Evolutionary conservation across 92 coral and sea anemone genomes (phyloP).

Genomic region (Zoanthus sociatus): DNA sequence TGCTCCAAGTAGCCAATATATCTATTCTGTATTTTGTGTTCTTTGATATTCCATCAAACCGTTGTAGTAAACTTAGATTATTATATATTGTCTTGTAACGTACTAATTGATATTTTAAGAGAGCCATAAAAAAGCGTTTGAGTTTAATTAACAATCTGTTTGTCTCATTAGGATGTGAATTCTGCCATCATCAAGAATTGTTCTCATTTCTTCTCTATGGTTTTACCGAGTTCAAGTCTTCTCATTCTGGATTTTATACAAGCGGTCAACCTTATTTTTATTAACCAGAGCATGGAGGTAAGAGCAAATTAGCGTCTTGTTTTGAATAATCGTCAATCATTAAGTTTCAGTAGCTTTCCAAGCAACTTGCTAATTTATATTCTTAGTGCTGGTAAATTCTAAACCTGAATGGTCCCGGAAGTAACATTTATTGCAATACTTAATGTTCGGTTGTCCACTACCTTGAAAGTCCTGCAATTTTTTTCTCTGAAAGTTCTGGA

Average conservation of each 20-base stretch:
- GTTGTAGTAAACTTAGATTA: no score
- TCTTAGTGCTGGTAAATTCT: no score
- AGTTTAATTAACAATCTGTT: neutral
- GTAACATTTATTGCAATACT: no score
- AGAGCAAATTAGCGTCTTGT: neutral
- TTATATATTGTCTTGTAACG: no score
- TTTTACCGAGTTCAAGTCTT: slow-evolving; percentile 92
- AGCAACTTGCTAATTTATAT: no score
- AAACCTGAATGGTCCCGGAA: no score
- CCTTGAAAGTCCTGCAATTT: no score
- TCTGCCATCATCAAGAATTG: slow-evolving; percentile 91
- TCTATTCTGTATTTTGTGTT: no score
- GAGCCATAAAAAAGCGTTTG: neutral
- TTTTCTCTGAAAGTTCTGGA: no score
- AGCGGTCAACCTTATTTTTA: slow-evolving; percentile 85
- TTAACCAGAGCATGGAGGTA: slow-evolving; percentile 89
- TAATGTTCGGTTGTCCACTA: no score
- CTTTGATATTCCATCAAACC: no score
- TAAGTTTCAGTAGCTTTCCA: neutral
- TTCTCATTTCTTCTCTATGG: slow-evolving; percentile 89
- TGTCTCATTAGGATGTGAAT: slow-evolving; percentile 77
- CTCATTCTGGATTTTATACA: slow-evolving; percentile 92
- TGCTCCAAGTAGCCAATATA: no score
- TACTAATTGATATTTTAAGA: neutral
- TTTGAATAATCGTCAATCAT: neutral